Evolutionary conservation across 1,140 invertebrate species (phyloP).

Genomic region (Drosophila seguyi): DNA sequence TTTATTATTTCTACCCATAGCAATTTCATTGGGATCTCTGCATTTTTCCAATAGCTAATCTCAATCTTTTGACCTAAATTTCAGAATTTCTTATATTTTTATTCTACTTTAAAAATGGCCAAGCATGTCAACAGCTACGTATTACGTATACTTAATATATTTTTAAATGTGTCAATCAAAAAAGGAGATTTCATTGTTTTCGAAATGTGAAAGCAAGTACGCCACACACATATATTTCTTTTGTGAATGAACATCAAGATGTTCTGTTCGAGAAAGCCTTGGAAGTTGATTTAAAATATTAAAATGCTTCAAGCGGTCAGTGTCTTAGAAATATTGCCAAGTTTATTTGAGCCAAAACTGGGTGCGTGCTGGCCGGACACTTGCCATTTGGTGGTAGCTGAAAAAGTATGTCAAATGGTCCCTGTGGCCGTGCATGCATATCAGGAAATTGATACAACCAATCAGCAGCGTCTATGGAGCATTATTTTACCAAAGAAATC

Average conservation of each 20-base stretch:
- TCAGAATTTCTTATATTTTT: neutral
- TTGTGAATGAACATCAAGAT: constrained; percentile 7
- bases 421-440: constrained; percentile 18
- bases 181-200: constrained; percentile 29
- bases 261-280: constrained; percentile 1
- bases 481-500: constrained; percentile 1
- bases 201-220: constrained; percentile 4
- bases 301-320: constrained; percentile 31
- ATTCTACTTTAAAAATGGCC: constrained; percentile 2
- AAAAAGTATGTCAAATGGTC: constrained; percentile 35
- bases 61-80: neutral
- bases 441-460: constrained; percentile 34
- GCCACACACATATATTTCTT: neutral
- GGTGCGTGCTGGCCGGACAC: constrained; percentile 31
- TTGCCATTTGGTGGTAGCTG: constrained; percentile 25
- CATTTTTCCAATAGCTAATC: neutral
- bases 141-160: constrained; percentile 9
- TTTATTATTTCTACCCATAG: no score
- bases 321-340: constrained; percentile 17
- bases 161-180: constrained; percentile 23
- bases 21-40: neutral
- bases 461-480: neutral
- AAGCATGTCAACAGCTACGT: neutral
- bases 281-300: constrained; percentile 32
- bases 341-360: constrained; percentile 26